Conservation (phyloP, 2,113 vertebrate genomes). For the Ellobius talpinus region DNA sequence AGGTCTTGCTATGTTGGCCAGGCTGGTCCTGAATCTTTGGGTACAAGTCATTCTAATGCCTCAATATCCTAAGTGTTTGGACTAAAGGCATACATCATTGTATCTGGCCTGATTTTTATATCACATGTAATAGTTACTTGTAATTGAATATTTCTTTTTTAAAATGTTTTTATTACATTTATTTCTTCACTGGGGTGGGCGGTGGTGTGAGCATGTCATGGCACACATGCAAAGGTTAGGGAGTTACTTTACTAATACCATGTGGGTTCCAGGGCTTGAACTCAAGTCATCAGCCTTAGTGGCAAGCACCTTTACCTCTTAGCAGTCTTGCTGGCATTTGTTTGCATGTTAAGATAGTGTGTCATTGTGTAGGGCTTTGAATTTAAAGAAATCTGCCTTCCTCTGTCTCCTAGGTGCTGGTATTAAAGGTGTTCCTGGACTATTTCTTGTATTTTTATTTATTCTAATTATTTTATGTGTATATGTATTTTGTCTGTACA, state of each 20-base stretch:
- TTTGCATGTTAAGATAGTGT: not conserved
- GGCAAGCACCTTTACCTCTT: not conserved
- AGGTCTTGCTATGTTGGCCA: not conserved
- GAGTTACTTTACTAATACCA: not conserved
- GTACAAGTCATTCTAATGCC: not conserved
- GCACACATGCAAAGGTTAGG: not conserved
- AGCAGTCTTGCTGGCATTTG: not conserved
- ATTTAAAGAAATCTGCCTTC: not conserved
- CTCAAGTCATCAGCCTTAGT: not conserved
- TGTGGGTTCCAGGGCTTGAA: not conserved
- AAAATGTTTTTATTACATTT: not conserved
- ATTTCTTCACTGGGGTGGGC: not conserved
- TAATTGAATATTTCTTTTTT: conserved; percentile 41
- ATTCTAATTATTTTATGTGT: not conserved
- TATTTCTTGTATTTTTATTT: not conserved
- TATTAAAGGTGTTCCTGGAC: not conserved
- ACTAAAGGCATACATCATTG: not conserved
- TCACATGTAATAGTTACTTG: not conserved
- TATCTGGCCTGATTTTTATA: conserved; percentile 1
- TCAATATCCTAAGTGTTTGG: not conserved
- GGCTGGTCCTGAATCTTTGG: not conserved
- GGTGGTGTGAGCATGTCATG: not conserved
- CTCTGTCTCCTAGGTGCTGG: not conserved
- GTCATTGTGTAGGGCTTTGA: not conserved
- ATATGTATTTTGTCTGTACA: not conserved